Evolutionary conservation across 2,888 invertebrate species (phyloP).

Genomic region (Sisyra nigra): DNA sequence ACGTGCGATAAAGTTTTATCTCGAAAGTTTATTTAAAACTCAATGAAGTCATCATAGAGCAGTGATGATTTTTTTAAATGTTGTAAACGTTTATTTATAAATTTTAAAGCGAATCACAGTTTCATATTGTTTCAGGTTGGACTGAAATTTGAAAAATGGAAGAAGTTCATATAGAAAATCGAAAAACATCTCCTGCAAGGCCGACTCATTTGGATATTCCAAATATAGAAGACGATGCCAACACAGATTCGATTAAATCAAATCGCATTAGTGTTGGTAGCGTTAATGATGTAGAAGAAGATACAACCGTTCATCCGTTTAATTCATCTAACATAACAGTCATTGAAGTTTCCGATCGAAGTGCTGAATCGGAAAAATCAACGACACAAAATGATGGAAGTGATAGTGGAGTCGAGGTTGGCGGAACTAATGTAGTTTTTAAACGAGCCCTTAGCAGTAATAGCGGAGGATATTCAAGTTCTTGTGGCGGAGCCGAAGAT

Average conservation of each 20-base stretch:
- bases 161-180: neutral
- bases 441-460: slow-evolving; percentile 33
- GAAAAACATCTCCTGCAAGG: neutral
- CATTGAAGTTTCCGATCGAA: slow-evolving; percentile 16
- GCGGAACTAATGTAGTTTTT: slow-evolving; percentile 26
- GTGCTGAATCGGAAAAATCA: slow-evolving; percentile 5
- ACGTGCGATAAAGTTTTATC: too few relatives aligned
- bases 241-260: too few relatives aligned
- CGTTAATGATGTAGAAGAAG: slow-evolving; percentile 12
- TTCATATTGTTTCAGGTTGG: too few relatives aligned
- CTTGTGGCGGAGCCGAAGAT: slow-evolving; percentile 35
- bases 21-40: too few relatives aligned
- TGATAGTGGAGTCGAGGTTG: slow-evolving; percentile 67
- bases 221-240: neutral
- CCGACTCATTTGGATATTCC: slow-evolving; percentile 1
- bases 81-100: too few relatives aligned
- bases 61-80: too few relatives aligned
- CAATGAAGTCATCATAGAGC: too few relatives aligned
- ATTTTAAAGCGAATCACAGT: too few relatives aligned
- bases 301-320: slow-evolving; percentile 23
- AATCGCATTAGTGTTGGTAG: too few relatives aligned
- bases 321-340: slow-evolving; percentile 21
- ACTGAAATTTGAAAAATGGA: too few relatives aligned
- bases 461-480: slow-evolving; percentile 45
- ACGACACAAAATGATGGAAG: slow-evolving; percentile 41